Base-by-base conservation (phyloP, 2,888 invertebrate genomes). In the Patella depressa region DNA sequence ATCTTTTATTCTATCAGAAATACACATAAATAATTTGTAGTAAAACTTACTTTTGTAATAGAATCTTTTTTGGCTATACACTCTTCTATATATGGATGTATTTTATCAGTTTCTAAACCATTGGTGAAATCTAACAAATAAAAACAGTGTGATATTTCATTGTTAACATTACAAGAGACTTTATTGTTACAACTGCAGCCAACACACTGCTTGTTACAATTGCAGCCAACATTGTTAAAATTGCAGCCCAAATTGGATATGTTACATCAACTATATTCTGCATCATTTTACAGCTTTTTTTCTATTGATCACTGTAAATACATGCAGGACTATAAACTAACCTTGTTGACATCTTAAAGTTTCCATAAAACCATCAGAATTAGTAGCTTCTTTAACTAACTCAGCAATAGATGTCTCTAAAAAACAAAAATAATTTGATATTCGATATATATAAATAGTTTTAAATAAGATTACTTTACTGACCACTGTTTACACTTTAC, bases 351-450 rank as follows among this genome's bases (percentile, higher is more conserved):
- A 94, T 84, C 95, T 94, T 57, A 97, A 92, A 72, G 94, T 94
- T 88, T 96, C 96, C 78, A 95, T 93, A 90, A 97, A 97, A 55
- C 94, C 94, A 86, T 94, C 95, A 0, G 94, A 93, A 86, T 95
- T 95, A 3, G 94, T 94, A 70, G 95, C 94, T 92, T 97, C 96
- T 91, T 98, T 97, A 54, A 99, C 95, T 89, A 97, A 94, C 91
- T 98, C 97, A 0, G 98, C 98, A 85, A 99, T 96, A 57, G 97
- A 96, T 7, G 97, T 98, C 89, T 98, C 98, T 91, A 94, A 93
- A 55, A 85, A 19, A 45, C 7, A 45, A 7, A 34, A 34, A 34
- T 34, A 3, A 45, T 45, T 7, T 45, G 45, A 45, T 45, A 45
- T 45, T 9, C 45, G 0, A 1, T 45, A 1, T 1, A 45, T 45